A percentile compares a stretch with the other conserved stretches of the same genome.
These are phyloP conservation scores for Polyommatus icarus DNA, from an alignment of 2,888 invertebrate species.

Conservation along the genomic window DNA sequence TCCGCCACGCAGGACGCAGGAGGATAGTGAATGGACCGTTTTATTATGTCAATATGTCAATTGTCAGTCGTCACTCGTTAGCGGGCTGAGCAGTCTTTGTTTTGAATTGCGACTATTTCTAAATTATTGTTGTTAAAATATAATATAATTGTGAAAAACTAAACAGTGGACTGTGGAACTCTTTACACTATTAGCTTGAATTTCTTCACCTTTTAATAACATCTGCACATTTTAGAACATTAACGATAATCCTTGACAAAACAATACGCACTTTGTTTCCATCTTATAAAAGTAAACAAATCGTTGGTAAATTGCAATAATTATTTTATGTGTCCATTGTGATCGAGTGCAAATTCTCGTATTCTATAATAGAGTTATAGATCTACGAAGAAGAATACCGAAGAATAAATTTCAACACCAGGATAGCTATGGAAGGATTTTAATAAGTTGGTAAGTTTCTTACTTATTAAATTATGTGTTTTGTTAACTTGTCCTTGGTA, in stretches of 20 bases:
- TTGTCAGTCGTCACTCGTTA: background rate
- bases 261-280: conserved; percentile 16
- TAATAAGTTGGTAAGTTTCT: background rate
- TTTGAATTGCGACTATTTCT: background rate
- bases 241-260: background rate
- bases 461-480: background rate
- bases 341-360: conserved; percentile 8
- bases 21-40: too few relatives aligned
- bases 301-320: background rate
- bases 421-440: background rate
- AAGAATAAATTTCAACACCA: background rate
- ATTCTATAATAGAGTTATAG: conserved; percentile 3
- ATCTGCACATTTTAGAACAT: background rate
- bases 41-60: background rate
- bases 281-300: background rate
- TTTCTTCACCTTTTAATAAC: background rate
- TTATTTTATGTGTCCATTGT: background rate
- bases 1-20: too few relatives aligned
- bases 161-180: background rate
- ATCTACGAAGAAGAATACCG: background rate
- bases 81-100: background rate
- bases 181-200: background rate
- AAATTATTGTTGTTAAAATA: background rate
- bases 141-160: background rate
- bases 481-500: background rate